Percentiles rank a stretch among this genome's conserved stretches.
These are phyloP conservation scores for Typhlichthys subterraneus DNA, from an alignment of 2,797 vertebrate genomes.

Conservation along the genomic window DNA sequence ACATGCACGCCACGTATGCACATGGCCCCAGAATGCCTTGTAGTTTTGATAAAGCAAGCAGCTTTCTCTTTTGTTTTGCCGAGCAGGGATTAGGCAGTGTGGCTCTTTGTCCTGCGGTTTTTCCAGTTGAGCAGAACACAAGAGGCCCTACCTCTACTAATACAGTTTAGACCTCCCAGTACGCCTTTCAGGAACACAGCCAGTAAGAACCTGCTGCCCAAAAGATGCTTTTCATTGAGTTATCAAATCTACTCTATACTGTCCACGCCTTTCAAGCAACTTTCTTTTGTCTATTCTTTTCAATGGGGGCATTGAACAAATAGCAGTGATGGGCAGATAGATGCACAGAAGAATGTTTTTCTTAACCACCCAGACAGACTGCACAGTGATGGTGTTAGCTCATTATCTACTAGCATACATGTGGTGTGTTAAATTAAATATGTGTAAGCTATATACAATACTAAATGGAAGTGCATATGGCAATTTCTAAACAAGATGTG, in stretches of 20 bases:
- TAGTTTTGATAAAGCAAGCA: conserved; percentile 78
- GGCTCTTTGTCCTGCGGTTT: conserved; percentile 77
- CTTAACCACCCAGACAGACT: conserved; percentile 45
- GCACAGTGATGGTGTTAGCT: conserved; percentile 47
- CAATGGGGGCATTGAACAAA: conserved; percentile 68
- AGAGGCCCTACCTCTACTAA: conserved; percentile 79
- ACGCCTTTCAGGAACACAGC: conserved; percentile 76
- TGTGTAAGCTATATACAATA: no score
- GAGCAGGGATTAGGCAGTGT: conserved; percentile 78
- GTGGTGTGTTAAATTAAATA: background rate
- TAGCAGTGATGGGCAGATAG: conserved; percentile 71
- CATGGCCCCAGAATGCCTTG: conserved; percentile 72
- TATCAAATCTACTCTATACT: conserved; percentile 81
- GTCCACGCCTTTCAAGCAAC: conserved; percentile 74
- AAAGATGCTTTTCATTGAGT: conserved; percentile 81
- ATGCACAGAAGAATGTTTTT: conserved; percentile 66
- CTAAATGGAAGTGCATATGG: background rate
- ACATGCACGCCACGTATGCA: conserved; percentile 40
- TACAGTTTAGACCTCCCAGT: conserved; percentile 81
- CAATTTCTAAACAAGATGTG: background rate
- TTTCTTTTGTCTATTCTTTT: conserved; percentile 69
- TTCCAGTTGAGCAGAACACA: conserved; percentile 83
- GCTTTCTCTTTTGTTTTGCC: conserved; percentile 80
- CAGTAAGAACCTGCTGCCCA: conserved; percentile 75
- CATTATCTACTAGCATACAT: conserved; percentile 10